Base-by-base conservation (phyloP, 2,797 vertebrate genomes). In the Glossophaga mutica region DNA sequence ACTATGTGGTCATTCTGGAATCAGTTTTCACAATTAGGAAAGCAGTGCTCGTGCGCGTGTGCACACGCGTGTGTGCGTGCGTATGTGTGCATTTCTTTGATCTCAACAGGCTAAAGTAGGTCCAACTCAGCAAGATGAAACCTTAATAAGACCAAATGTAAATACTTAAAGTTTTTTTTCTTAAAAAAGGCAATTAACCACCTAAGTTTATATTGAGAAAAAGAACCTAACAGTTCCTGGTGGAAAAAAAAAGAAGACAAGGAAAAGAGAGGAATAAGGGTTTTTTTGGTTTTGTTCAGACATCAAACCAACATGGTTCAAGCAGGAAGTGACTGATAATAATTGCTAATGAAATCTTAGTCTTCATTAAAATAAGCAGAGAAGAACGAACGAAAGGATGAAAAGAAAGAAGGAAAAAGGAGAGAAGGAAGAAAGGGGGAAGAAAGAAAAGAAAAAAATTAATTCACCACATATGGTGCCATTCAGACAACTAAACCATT, bases 351-450 rank as follows among this genome's bases (percentile, higher is more conserved):
- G 37, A 93, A 95, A 62, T 48, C 59, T 84, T 9, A 76, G 46
- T 34, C 62, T 91, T 95, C 67, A 9, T 57, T 96, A 92, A 90
- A 87, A 82, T 57, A 87, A 94, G 57, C 7, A 52, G 52, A 78
- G 71, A 32, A 29, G 19, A 48, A 39, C 2, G 3, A 11, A 37
- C 2, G 1, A 21, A 9, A 22, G 21, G 7, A 55, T 6, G 21
- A 3, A 9, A 52, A 7, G 14, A 37, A 22, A 16, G 8, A 55
- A 24, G 4, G 22, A 24, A 55, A 6, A 6, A 26, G 57, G 3
- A 59, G 9, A 2, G 6, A 65, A 34, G 74, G 19, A 76, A 55
- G 52, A 24, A 22, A 24, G 52, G 8, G 9, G 22, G 24, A 59
- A 59, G 9, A 16, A 16, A 77, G 16, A 19, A 21, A 59, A 62